Base-by-base conservation (phyloP, 2,113 vertebrate species). In the Cyprinodon brontotheroides region DNA sequence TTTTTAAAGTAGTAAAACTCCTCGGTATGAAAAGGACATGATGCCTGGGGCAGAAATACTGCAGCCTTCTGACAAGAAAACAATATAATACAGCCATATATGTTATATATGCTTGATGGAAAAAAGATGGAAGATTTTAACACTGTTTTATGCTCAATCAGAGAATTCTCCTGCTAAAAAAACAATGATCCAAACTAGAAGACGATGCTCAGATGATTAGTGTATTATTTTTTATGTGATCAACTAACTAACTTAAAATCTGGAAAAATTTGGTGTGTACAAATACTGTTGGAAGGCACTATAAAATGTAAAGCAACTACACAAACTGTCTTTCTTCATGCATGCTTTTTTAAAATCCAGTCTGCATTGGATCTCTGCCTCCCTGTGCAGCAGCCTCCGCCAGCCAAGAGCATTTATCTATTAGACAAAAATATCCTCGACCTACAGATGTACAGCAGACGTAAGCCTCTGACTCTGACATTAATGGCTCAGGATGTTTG, bases 1-100 rank as follows among this genome's bases (percentile, higher is more conserved):
- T 90, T 84, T 91, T 89, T 82, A 86, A 82, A 91, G 89, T 45
- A 66, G 73, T 85, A 77, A 88, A 82, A 50, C 74, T 71, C 87
- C 86, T 90, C 75, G 2, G 9, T 57, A 20, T 9, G 75, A 81
- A 86, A 17, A 36, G 12, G 73, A 61, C 13, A 11, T 36, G 37
- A 83, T 62, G 72, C 87, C 70, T 41, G 78, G 68, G 75, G 80
- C 82, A 84, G 83, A 84, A 81, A 87, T 79, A 80, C 73, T 63
- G 71, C 59, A 72, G 59, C 77, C 70, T 73, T 79, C 61, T 48
- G 65, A 80, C 50, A 0, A 9, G n/a, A 57, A 57, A 57, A 6
- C 50, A 57, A 57, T 15, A 57, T 57, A 3, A 66, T 69, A 43
- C 72, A 17, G 62, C 65, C n/a, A 29, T 29, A 29, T 29, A 29